These are phyloP conservation scores for Listronotus bonariensis DNA, from an alignment of 1,140 invertebrate species.

Conservation along the genomic window DNA sequence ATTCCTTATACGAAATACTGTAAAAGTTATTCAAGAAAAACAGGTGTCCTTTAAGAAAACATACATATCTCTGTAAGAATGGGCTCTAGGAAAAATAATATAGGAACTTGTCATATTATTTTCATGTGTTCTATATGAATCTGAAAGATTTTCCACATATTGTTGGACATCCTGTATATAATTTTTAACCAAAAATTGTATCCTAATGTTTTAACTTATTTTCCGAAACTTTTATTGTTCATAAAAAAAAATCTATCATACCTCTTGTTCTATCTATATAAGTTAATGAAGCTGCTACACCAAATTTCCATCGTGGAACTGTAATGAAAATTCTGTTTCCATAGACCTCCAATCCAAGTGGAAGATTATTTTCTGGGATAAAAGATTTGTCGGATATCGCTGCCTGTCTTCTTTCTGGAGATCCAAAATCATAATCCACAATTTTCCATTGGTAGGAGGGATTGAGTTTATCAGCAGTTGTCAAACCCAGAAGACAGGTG, in stretches of 20 bases:
- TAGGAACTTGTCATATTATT: too few relatives aligned
- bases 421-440: slow-evolving; percentile 69
- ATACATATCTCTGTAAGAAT: too few relatives aligned
- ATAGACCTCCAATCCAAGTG: slow-evolving; percentile 70
- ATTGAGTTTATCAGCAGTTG: slow-evolving; percentile 20
- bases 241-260: slow-evolving; percentile 44
- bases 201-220: too few relatives aligned
- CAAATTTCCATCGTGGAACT: slow-evolving; percentile 73
- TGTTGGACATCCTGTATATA: too few relatives aligned
- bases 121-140: too few relatives aligned
- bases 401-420: slow-evolving; percentile 58
- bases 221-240: too few relatives aligned
- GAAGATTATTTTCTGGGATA: slow-evolving; percentile 70
- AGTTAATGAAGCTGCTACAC: slow-evolving; percentile 73
- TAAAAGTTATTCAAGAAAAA: too few relatives aligned
- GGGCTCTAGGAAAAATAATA: too few relatives aligned
- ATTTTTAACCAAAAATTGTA: too few relatives aligned
- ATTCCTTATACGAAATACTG: too few relatives aligned
- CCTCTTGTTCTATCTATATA: slow-evolving; percentile 70
- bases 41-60: too few relatives aligned
- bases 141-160: too few relatives aligned
- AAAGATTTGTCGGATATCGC: slow-evolving; percentile 62
- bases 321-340: slow-evolving; percentile 69
- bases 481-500: not conserved
- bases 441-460: slow-evolving; percentile 73